A percentile compares a stretch with the other conserved stretches of the same genome.
Conservation (phyloP, 1,140 invertebrate species). For the Drosophila nigromelanica region DNA sequence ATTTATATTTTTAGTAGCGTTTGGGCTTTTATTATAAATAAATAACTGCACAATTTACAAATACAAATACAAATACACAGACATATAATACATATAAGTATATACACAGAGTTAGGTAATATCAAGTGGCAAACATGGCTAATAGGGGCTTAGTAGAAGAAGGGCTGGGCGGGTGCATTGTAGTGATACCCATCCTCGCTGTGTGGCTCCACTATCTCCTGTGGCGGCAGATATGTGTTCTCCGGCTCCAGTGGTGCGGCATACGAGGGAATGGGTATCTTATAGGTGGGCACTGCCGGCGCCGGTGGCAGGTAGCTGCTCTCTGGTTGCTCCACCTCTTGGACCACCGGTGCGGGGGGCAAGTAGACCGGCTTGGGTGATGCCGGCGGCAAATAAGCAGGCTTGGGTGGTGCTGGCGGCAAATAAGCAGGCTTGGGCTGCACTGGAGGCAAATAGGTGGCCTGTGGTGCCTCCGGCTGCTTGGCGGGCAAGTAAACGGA, state of each 20-base stretch:
- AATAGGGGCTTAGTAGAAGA: conserved; percentile 56
- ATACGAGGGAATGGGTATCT: conserved; percentile 78
- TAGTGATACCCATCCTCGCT: conserved; percentile 75
- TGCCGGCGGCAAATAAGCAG: conserved; percentile 31
- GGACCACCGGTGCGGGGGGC: conserved; percentile 34
- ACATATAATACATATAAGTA: conserved; percentile 45
- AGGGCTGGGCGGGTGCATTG: conserved; percentile 56
- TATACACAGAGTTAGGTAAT: conserved; percentile 55
- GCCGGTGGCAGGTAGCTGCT: conserved; percentile 49
- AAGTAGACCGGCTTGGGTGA: conserved; percentile 36
- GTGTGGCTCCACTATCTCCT: conserved; percentile 58
- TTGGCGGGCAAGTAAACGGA: conserved; percentile 54
- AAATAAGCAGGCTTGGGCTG: conserved; percentile 25
- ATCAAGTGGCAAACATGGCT: conserved; percentile 53
- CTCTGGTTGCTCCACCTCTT: conserved; percentile 14
- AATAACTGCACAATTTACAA: conserved; percentile 48
- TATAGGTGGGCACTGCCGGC: conserved; percentile 44
- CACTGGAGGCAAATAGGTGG: conserved; percentile 50
- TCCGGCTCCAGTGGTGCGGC: conserved; percentile 65
- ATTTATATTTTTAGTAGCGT: conserved; percentile 42
- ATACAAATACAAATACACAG: conserved; percentile 21
- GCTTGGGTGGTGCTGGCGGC: conserved; percentile 34
- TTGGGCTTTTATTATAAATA: conserved; percentile 58
- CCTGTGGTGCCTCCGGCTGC: conserved; percentile 43
- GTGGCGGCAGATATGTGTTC: conserved; percentile 63